Percentiles rank a stretch among this genome's conserved stretches.
Conservation (phyloP, 1,140 invertebrate genomes). For the Achroia grisella region DNA sequence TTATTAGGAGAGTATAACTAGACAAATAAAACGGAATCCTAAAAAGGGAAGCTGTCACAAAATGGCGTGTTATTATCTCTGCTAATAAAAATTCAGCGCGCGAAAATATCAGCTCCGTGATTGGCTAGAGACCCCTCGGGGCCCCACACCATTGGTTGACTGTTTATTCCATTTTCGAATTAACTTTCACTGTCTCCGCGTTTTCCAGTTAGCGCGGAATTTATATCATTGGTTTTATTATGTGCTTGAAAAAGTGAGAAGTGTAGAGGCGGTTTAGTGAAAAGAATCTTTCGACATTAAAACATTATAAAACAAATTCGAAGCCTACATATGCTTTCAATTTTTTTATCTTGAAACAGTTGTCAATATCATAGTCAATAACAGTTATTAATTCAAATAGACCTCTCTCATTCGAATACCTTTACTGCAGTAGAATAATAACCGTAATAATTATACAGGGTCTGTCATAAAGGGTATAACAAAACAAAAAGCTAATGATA, state of each 20-base stretch:
- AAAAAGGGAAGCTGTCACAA: slow-evolving; percentile 52
- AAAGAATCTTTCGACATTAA: too few species aligned
- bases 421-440: too few species aligned
- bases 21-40: neutral
- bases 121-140: slow-evolving; percentile 52
- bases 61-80: slow-evolving; percentile 68
- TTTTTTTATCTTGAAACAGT: too few species aligned
- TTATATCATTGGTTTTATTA: slow-evolving; percentile 65
- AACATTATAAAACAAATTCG: too few species aligned
- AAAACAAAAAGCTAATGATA: too few species aligned
- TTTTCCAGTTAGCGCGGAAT: slow-evolving; percentile 54
- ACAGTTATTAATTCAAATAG: too few species aligned
- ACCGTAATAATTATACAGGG: too few species aligned
- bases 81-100: slow-evolving; percentile 73
- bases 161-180: slow-evolving; percentile 72
- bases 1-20: neutral
- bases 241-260: slow-evolving; percentile 24
- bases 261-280: slow-evolving; percentile 6
- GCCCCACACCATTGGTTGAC: slow-evolving; percentile 46
- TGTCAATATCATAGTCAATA: too few species aligned
- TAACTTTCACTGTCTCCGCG: slow-evolving; percentile 64
- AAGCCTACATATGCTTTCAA: too few species aligned
- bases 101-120: slow-evolving; percentile 53
- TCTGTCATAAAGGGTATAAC: too few species aligned
- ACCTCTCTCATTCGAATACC: too few species aligned